Evolutionary conservation across 2,113 vertebrate genomes (phyloP), one percentile per base, ranked within the genome.

Genomic region (Parotia lawesii): DNA sequence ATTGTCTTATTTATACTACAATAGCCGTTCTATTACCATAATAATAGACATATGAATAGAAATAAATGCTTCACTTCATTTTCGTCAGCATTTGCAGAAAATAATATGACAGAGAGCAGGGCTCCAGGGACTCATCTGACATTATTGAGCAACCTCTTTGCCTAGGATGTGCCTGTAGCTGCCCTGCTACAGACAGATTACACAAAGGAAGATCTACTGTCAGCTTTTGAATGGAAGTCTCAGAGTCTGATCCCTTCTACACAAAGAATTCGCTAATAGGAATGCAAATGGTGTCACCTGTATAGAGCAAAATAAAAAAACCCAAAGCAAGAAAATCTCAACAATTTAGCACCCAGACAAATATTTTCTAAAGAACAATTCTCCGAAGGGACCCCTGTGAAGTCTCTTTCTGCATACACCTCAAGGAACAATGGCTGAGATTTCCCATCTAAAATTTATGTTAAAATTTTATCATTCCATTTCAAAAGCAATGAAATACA

Each of bases 71-170:
- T 87, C 96, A 89, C 96, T 97, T 97, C 91, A 98, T 98, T 98
- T 98, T 96, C 97, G 97, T 98, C 96, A 98, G 96, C 95, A 97
- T 97, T 93, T 91, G 67, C 81, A 94, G 92, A 96, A 97, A 98
- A 98, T 96, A 98, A 97, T 97, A 94, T 91, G 94, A 97, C 93
- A 96, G 86, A 91, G 95, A 95, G 89, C 86, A 95, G 61, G 92
- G 56, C 98, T 97, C 97, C 51, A 38, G 97, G 96, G 97, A 97
- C 92, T 96, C 79, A 80, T 93, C 15, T 98, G 97, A 97, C 96
- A 95, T 97, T 96, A 96, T 2, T 85, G 93, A 97, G 93, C 92
- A 97, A 87, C 79, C 93, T 96, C 73, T 94, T 94, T 87, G 70
- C 44, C 72, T 89, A 56, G 82, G 70, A 95, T 94, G 50, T 95